These are phyloP conservation scores for Scrobipalpa atriplicella DNA, from an alignment of 2,888 invertebrate species.

Conservation along the genomic window DNA sequence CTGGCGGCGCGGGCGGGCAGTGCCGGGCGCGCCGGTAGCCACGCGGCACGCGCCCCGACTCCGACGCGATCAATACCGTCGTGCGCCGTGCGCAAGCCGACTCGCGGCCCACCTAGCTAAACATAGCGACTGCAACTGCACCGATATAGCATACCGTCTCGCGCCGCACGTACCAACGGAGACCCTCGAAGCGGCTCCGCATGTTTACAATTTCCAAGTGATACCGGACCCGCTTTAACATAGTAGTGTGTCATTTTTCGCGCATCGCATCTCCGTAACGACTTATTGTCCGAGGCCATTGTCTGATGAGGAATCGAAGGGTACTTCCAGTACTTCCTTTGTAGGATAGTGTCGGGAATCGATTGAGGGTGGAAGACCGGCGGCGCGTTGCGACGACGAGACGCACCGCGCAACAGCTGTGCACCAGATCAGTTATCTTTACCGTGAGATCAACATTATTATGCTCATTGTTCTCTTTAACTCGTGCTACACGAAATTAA, in stretches of 20 bases:
- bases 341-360: conserved; percentile 26
- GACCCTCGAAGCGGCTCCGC: conserved; percentile 32
- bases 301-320: conserved; percentile 14
- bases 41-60: conserved; percentile 72
- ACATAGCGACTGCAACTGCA: conserved; percentile 74
- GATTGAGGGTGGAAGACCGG: conserved; percentile 50
- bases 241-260: conserved; percentile 41
- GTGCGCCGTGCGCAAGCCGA: conserved; percentile 39
- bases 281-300: conserved; percentile 33
- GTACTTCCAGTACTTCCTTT: conserved; percentile 2
- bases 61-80: conserved; percentile 53
- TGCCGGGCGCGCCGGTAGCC: conserved; percentile 77
- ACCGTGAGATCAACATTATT: conserved; percentile 74
- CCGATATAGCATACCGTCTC: conserved; percentile 49
- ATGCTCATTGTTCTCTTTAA: conserved; percentile 47
- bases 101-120: conserved; percentile 48
- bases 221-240: conserved; percentile 38
- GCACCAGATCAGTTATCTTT: conserved; percentile 72
- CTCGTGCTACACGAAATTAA: conserved; percentile 24
- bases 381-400: conserved; percentile 55
- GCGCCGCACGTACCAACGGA: conserved; percentile 45
- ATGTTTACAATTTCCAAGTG: conserved; percentile 38
- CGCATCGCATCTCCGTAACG: conserved; percentile 30
- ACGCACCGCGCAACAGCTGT: conserved; percentile 73
- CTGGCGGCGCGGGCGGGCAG: conserved; percentile 58